Evolutionary conservation across 2,113 vertebrate genomes (phyloP).

Genomic region (Physeter macrocephalus): DNA sequence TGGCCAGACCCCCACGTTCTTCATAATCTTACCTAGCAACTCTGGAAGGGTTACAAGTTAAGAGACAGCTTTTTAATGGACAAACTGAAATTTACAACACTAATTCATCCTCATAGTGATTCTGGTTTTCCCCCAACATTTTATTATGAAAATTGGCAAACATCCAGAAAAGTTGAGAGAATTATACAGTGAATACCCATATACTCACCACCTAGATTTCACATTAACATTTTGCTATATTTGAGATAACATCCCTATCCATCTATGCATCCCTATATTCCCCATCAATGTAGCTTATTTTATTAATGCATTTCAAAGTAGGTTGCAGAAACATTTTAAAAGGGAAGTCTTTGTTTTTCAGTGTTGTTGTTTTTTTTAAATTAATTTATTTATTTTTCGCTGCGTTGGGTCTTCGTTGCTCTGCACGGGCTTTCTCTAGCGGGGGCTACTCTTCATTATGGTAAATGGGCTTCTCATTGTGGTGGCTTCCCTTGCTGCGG

Average conservation of each 20-base stretch:
- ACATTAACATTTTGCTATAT: background rate
- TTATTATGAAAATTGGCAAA: background rate
- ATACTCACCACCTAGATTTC: background rate
- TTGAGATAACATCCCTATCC: background rate
- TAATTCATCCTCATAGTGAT: background rate
- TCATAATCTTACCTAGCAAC: background rate
- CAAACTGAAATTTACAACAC: constrained; percentile 4
- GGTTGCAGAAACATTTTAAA: constrained; percentile 27
- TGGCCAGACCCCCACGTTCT: background rate
- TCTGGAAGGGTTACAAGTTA: background rate
- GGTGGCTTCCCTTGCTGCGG: no score
- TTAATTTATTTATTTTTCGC: no score
- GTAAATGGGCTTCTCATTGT: no score
- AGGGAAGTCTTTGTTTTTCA: background rate
- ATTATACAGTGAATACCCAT: background rate
- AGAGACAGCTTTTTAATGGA: background rate
- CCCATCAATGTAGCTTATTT: background rate
- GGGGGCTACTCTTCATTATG: no score
- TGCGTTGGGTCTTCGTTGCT: no score
- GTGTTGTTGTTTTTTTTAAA: no score
- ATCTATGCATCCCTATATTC: background rate
- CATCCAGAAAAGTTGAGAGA: background rate
- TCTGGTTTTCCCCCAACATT: background rate
- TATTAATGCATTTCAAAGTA: background rate
- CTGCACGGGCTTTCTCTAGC: no score